These are phyloP conservation scores for Procapra przewalskii DNA, from an alignment of 2,113 vertebrate species.

Conservation along the genomic window DNA sequence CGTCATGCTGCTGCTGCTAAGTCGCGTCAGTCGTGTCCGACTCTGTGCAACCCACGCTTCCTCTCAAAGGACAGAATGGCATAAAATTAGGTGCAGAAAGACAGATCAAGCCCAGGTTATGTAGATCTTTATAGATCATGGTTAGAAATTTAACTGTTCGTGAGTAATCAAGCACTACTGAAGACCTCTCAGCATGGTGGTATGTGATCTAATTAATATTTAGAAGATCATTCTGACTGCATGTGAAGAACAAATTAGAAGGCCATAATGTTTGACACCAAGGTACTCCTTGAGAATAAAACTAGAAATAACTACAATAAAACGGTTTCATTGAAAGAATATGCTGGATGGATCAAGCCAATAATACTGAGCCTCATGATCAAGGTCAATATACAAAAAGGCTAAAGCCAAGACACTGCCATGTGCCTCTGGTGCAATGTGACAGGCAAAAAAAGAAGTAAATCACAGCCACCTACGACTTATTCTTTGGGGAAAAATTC, in stretches of 20 bases:
- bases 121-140: not conserved
- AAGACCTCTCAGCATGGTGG: not conserved
- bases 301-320: not conserved
- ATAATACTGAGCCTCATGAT: not conserved
- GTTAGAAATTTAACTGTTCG: not conserved
- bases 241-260: not conserved
- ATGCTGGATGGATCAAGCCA: not conserved
- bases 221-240: not conserved
- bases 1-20: not conserved
- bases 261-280: not conserved
- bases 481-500: not conserved
- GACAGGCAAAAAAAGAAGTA: not conserved
- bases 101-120: not conserved
- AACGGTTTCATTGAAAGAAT: not conserved
- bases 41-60: not conserved
- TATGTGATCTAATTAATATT: not conserved
- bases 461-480: not conserved
- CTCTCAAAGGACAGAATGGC: not conserved
- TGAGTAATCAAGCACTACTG: not conserved
- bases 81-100: not conserved
- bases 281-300: not conserved
- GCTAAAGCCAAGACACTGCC: not conserved
- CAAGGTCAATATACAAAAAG: not conserved
- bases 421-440: not conserved
- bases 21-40: no score